Conservation (phyloP, 1,140 invertebrate genomes). For the Heliconius hewitsoni region DNA sequence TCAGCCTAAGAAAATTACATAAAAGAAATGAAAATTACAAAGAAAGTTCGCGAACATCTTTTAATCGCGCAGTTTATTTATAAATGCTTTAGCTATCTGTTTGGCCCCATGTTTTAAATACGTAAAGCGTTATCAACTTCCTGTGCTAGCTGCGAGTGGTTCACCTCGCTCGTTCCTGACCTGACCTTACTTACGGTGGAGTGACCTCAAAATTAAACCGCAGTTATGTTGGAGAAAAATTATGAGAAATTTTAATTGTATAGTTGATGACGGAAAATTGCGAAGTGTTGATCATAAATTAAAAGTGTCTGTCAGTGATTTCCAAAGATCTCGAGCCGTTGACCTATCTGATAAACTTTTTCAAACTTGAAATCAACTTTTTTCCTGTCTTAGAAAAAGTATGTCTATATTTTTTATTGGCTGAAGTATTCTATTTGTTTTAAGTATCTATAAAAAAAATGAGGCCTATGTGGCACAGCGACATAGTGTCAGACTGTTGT, state of each 20-base stretch:
- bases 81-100: neutral
- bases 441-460: too few relatives aligned
- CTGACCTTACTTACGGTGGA: neutral
- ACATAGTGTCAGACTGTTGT: neutral
- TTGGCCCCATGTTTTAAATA: constrained; percentile 5
- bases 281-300: too few relatives aligned
- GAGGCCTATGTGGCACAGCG: too few relatives aligned
- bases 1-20: neutral
- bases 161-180: constrained; percentile 5
- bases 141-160: neutral
- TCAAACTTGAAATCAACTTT: too few relatives aligned
- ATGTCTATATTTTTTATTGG: too few relatives aligned
- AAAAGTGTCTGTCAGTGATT: too few relatives aligned
- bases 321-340: too few relatives aligned
- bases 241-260: too few relatives aligned
- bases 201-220: neutral
- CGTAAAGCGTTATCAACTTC: neutral
- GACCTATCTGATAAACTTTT: too few relatives aligned
- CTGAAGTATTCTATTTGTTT: too few relatives aligned
- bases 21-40: neutral
- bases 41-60: constrained; percentile 1
- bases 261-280: too few relatives aligned
- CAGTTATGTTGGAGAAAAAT: neutral
- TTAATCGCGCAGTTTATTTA: neutral
- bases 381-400: too few relatives aligned